Base-by-base conservation (phyloP, 2,888 invertebrate species). In the Crioceris asparagi region DNA sequence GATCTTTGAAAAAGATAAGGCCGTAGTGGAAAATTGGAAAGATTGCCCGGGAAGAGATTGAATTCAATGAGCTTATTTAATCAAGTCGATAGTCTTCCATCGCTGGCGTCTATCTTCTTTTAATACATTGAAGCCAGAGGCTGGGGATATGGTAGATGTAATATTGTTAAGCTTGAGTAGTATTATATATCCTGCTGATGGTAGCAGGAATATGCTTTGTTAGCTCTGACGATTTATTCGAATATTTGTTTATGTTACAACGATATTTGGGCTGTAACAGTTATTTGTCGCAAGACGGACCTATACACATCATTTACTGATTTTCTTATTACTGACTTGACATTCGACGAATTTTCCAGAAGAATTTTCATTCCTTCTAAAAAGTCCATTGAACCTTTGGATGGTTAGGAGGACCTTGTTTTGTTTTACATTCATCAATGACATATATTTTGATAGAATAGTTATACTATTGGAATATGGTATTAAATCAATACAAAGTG, bases 1-100 rank as follows among this genome's bases (percentile, higher is more conserved):
- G 54, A 52, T 51, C 50, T 51, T 49, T 48, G 53, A 49, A 59
- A 55, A 56, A 62, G 62, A 63, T 62, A 62, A 62, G 61, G 57
- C 56, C 54, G 52, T n/a, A n/a, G 51, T 55, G 54, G 61, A 62
- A 64, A 64, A 64, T 64, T 63, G 64, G 61, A 61, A 62, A 61
- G 62, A 60, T 60, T 57, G 56, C 46, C 46, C 40, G 53, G 54
- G 54, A 55, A 50, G 50, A 55, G 60, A 63, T 63, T 62, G 61
- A 63, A 63, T 62, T 62, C 61, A 57, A 61, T 54, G 61, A 59
- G 61, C 56, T 63, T 62, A 63, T 63, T 57, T 58, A 58, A 58
- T 58, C 58, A 56, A 54, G 50, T 48, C 52, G 52, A 55, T 52
- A 52, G 53, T 46, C 43, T 39, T 11, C 25, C 17, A n/a, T 14